phyloP scores from a whole-genome alignment of 2,888 invertebrate genomes.

The Trichogramma evanescens region DNA sequence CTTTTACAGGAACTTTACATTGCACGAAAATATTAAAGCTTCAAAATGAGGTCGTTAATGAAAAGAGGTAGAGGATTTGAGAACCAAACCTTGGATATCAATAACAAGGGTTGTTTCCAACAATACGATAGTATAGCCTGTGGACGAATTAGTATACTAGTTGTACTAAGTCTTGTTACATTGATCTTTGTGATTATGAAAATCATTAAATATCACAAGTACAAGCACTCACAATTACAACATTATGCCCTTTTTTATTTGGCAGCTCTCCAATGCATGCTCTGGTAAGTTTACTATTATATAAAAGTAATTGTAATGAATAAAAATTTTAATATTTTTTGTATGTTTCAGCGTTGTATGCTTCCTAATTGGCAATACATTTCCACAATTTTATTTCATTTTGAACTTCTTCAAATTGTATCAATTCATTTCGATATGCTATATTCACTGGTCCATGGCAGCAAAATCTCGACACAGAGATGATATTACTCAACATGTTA shows the following conservation, averaged over 20 bases:
- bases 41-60: constrained; percentile 23
- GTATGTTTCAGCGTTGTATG: constrained; percentile 43
- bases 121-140: constrained; percentile 48
- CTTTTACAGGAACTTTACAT: too few relatives aligned
- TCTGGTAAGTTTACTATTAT: constrained; percentile 42
- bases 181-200: constrained; percentile 40
- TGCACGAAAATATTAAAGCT: too few relatives aligned
- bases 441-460: constrained; percentile 51
- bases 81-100: constrained; percentile 46
- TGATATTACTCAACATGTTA: constrained; percentile 41
- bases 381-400: constrained; percentile 49
- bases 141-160: constrained; percentile 46
- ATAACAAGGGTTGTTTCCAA: constrained; percentile 46
- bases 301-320: not conserved
- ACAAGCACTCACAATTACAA: constrained; percentile 48
- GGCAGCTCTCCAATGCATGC: constrained; percentile 47
- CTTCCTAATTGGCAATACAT: constrained; percentile 44
- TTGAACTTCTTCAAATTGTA: constrained; percentile 49
- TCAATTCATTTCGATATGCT: constrained; percentile 50
- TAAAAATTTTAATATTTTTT: not conserved
- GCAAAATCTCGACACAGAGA: constrained; percentile 48
- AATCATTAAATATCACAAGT: constrained; percentile 47
- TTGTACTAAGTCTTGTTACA: constrained; percentile 45
- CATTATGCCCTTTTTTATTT: constrained; percentile 51
- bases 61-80: constrained; percentile 36